Base-by-base conservation (phyloP, 2,888 invertebrate species). In the Synergus itoensis region DNA sequence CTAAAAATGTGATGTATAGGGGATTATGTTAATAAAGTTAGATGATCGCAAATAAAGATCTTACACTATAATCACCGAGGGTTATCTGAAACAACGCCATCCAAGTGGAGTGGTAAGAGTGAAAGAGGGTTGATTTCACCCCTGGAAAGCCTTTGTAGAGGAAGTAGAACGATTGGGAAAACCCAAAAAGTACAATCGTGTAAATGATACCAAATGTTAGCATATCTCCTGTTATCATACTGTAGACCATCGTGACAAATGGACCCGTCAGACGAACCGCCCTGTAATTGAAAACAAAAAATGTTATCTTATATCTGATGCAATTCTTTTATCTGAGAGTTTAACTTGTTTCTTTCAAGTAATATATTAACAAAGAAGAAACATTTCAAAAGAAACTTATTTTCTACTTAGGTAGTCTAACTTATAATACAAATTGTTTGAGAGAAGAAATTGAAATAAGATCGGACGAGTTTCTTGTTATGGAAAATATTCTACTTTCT, bases 141-240 rank as follows among this genome's bases (percentile, higher is more conserved):
- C 96, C 96, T 1, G 97, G 97, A 89, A 96, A 97, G 36, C 97
- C 96, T 93, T 98, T 98, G 92, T 98, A 99, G 12, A 99, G 94
- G 91, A 99, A 99, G 93, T 95, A 98, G 93, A 97, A 97, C 60
- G 99, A 97, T 93, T 99, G 99, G 0, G 98, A 98, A 93, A 99
- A 99, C 28, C 98, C 99, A 87, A 98, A 96, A 7, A 99, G 94
- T 53, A 99, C 97, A 87, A 99, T 97, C 85, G 95, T 95, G 92
- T 99, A 99, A 92, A 99, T 99, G 86, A 99, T 98, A 84, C 98
- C 98, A 92, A 99, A 99, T 41, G 99, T 98, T 90, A 99, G 96
- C 97, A 99, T 98, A 93, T 99, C 99, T 67, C 99, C 99, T 0
- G 97, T 97, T 90, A 99, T 98, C 99, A 99, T 99, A 89, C 98